phyloP scores from a whole-genome alignment of 2,797 vertebrate species.

The Gobio occitaniae region DNA sequence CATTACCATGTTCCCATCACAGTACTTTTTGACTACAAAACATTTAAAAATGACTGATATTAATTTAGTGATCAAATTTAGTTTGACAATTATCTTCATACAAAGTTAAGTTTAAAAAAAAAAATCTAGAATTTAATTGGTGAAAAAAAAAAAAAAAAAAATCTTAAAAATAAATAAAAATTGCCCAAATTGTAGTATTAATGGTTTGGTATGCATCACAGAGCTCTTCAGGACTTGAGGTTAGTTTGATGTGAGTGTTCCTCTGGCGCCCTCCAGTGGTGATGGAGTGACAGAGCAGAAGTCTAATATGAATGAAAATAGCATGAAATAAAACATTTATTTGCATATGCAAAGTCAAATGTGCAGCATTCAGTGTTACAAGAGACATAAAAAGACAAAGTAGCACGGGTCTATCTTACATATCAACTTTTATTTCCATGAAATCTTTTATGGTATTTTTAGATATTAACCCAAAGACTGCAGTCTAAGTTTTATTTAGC shows the following conservation, averaged over 20 bases:
- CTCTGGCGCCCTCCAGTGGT: constrained; percentile 2
- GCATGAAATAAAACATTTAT: neutral
- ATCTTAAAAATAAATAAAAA: no score
- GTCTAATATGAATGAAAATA: neutral
- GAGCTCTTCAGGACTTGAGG: neutral
- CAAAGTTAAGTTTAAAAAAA: no score
- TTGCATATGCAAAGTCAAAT: neutral
- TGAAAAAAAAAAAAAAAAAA: no score
- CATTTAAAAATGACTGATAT: neutral
- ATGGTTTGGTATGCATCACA: neutral
- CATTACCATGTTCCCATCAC: neutral
- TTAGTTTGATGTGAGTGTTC: neutral
- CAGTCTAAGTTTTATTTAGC: constrained; percentile 26
- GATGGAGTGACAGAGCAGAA: neutral
- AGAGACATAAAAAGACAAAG: neutral
- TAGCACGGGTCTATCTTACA: constrained; percentile 23
- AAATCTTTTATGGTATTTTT: constrained; percentile 45
- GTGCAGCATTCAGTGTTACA: neutral
- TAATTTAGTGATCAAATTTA: no score
- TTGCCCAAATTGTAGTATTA: neutral
- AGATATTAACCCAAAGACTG: constrained; percentile 42
- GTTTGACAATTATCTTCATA: no score
- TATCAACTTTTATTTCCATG: constrained; percentile 58
- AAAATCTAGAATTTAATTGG: no score
- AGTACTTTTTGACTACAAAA: neutral